Evolutionary conservation across 2,113 vertebrate species (phyloP), one percentile per base, ranked within the genome.

Genomic region (Scomber japonicus): DNA sequence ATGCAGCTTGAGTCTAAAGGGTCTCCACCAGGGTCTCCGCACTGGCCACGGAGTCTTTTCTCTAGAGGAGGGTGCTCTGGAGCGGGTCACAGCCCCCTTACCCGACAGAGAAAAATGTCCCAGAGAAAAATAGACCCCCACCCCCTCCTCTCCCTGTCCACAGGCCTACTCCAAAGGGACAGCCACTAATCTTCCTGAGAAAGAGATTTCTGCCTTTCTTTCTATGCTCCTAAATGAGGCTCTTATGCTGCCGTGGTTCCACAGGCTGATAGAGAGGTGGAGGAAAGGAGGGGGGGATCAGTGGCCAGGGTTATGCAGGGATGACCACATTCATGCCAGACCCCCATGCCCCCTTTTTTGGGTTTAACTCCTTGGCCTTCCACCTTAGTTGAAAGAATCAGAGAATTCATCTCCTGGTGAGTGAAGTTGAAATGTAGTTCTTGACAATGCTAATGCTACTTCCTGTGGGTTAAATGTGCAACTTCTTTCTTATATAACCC

Each of bases 121-220:
- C 77, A 83, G 86, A 93, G 93, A 93, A 88, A 83, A 85, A 88
- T 61, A 84, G 64, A 40, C 16, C 13, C 71, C 67, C 75, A 72
- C 10, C 82, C 71, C 71, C 30, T 59, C 78, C 40, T 75, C 87
- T 75, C 75, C 88, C 70, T 57, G 59, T 91, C 89, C 76, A 79
- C 75, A 89, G 88, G 81, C 81, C 88, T 76, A 80, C 89, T 91
- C 82, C 89, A 93, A 95, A 93, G 90, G 93, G 94, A 94, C 81
- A 80, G 89, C 89, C 91, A 90, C 93, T 95, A 95, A 95, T 95
- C 94, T 95, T 95, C 95, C 93, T 94, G 93, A 95, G 94, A 95
- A 95, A 92, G 92, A 87, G 90, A 92, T 93, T 94, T 94, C 87
- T 90, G 87, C 86, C 80, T 92, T 90, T 91, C 87, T 92, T 90